Base-by-base conservation (phyloP, 2,888 invertebrate species). In the Campopleginae sp. region DNA sequence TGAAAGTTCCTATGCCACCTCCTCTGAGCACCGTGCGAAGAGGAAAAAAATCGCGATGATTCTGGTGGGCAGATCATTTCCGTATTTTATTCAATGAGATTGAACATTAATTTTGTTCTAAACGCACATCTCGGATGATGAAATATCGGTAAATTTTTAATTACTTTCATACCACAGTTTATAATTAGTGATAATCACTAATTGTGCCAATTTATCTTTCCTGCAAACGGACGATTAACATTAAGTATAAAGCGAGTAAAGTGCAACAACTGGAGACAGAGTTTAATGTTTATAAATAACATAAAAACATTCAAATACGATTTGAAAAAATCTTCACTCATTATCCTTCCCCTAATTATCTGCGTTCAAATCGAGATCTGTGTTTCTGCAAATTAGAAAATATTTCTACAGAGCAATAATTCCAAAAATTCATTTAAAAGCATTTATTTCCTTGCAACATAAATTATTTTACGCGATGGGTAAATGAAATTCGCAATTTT, bases 1-100 rank as follows among this genome's bases (percentile, higher is more conserved):
- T 93, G 3, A 93, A 91, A 85, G 58, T 93, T 48, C 93, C 93
- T 17, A 74, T 93, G 48, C 93, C 93, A 5, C 33, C 88, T 3
- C 89, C 87, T 8, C 7, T 83, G 3, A 46, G 86, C 38, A 33
- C 86, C 4, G 12, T 82, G 5, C 88, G 86, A 68, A 89, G 84
- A 76, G 80, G 84, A 42, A 90, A 75, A 38, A 90, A 85, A 63
- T 27, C 12, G 27, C 23, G 54, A 77, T 77, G 66, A 77, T 77
- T 65, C 38, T 19, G 23, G 31, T 19, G 33, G 19, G 12, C 51
- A 48, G n/a, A 31, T 14, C n/a, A 19, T n/a, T 31, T n/a, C 48
- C 33, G 12, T 48, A 33, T 7, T 63, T 76, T 19, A 48, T 65
- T 51, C 1, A 27, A 76, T 14, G 23, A 33, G 12, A 51, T 61